A percentile compares a stretch with the other conserved stretches of the same genome.
Evolutionary conservation across 1,140 invertebrate species (phyloP).

Genomic region (Nixonia krombeini): DNA sequence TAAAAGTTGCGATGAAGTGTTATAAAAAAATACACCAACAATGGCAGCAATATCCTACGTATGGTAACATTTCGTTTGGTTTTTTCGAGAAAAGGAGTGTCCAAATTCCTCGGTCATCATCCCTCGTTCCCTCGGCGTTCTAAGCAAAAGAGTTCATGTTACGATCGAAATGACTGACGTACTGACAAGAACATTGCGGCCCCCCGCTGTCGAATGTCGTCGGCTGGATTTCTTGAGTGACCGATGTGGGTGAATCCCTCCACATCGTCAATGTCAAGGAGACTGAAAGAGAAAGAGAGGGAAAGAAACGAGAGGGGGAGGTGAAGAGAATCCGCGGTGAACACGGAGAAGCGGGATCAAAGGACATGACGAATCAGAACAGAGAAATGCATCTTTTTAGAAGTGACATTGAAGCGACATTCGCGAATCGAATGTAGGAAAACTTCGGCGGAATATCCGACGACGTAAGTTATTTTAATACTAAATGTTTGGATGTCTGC

Average conservation of each 20-base stretch:
- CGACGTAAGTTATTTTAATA: too few relatives aligned
- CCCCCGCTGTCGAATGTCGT: slow-evolving; percentile 67
- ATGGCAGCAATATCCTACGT: too few relatives aligned
- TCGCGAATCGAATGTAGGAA: too few relatives aligned
- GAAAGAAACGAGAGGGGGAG: slow-evolving; percentile 1
- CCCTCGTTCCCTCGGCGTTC: slow-evolving; percentile 30
- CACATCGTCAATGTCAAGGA: slow-evolving; percentile 17
- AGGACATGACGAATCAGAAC: too few relatives aligned
- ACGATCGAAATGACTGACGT: slow-evolving; percentile 66
- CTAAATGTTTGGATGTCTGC: too few relatives aligned
- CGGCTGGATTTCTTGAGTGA: slow-evolving; percentile 59
- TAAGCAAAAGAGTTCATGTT: slow-evolving; percentile 55
- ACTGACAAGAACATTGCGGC: slow-evolving; percentile 67
- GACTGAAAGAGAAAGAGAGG: slow-evolving; percentile 38
- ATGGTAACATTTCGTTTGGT: slow-evolving; percentile 16
- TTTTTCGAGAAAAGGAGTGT: slow-evolving; percentile 34
- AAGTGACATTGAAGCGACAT: too few relatives aligned
- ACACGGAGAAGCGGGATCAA: too few relatives aligned
- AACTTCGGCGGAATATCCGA: too few relatives aligned
- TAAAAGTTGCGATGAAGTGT: slow-evolving; percentile 16
- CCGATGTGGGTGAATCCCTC: slow-evolving; percentile 63
- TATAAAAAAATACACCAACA: slow-evolving; percentile 35
- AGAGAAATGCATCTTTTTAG: too few relatives aligned
- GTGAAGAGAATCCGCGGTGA: neutral
- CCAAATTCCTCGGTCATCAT: slow-evolving; percentile 55